Conservation (phyloP, 2,888 invertebrate genomes). For the Agrotis exclamationis region DNA sequence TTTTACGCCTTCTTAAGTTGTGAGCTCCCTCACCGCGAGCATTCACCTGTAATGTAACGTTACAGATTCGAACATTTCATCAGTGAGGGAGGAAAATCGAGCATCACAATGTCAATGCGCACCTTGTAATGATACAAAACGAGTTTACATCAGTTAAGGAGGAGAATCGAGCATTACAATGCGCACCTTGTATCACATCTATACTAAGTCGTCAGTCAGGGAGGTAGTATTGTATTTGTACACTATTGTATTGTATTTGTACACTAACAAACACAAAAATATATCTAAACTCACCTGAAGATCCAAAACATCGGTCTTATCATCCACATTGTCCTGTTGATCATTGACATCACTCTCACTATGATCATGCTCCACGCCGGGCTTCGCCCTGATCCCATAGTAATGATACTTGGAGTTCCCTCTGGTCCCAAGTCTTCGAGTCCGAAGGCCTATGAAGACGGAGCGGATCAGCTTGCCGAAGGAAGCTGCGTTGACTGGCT, state of each 20-base stretch:
- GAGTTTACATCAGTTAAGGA: too few species aligned
- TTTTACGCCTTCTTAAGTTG: background rate
- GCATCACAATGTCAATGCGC: too few species aligned
- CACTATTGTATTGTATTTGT: too few species aligned
- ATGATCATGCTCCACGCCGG: constrained; percentile 60
- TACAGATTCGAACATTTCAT: too few species aligned
- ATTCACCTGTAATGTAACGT: too few species aligned
- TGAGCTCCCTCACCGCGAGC: too few species aligned
- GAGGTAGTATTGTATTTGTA: too few species aligned
- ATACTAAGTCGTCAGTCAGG: too few species aligned
- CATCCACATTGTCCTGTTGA: constrained; percentile 67
- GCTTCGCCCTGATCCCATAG: constrained; percentile 99
- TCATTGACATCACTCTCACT: constrained; percentile 57
- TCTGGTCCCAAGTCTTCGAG: constrained; percentile 98
- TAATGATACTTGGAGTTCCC: constrained; percentile 99
- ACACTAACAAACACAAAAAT: background rate
- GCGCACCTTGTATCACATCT: too few species aligned
- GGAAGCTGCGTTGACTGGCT: constrained; percentile 99
- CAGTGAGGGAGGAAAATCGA: too few species aligned
- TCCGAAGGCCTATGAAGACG: constrained; percentile 98
- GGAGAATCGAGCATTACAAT: too few species aligned
- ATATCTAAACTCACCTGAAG: constrained; percentile 68
- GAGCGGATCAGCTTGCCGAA: constrained; percentile 99
- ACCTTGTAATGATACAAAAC: too few species aligned
- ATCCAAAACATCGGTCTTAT: constrained; percentile 70